A percentile compares a stretch with the other conserved stretches of the same genome.
These are phyloP conservation scores for Ginglymostoma cirratum DNA, from an alignment of 2,113 vertebrate genomes.

Conservation along the genomic window DNA sequence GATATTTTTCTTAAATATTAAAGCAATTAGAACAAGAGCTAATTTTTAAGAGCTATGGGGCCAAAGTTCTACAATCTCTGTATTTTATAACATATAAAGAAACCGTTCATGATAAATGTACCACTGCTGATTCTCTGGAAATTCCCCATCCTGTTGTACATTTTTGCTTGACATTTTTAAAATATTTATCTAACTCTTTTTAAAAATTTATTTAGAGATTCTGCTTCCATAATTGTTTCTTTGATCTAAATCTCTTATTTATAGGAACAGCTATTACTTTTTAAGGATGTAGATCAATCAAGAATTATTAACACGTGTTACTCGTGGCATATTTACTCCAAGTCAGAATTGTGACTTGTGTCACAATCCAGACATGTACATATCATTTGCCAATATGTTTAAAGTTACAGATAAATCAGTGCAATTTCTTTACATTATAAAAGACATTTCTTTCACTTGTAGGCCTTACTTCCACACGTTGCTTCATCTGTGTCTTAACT, in stretches of 20 bases:
- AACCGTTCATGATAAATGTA: background rate
- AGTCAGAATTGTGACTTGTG: background rate
- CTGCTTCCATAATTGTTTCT: background rate
- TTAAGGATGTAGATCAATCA: background rate
- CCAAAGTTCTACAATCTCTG: background rate
- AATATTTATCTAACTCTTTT: background rate
- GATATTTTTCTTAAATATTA: background rate
- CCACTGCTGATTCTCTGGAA: background rate
- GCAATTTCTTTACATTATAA: background rate
- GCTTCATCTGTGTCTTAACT: background rate
- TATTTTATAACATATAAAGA: background rate
- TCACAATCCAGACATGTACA: background rate
- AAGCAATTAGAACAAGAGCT: background rate
- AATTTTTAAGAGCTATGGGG: background rate
- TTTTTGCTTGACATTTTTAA: background rate
- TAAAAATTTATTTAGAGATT: background rate
- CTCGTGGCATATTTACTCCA: background rate
- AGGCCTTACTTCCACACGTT: background rate
- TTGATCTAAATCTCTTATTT: background rate
- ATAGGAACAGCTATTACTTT: background rate
- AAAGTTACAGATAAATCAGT: background rate
- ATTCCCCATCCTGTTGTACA: background rate
- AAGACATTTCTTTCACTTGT: background rate
- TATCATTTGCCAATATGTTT: background rate
- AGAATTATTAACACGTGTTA: background rate